Conservation (phyloP, 2,797 vertebrate genomes). For the Scolopax bukidnonensis region DNA sequence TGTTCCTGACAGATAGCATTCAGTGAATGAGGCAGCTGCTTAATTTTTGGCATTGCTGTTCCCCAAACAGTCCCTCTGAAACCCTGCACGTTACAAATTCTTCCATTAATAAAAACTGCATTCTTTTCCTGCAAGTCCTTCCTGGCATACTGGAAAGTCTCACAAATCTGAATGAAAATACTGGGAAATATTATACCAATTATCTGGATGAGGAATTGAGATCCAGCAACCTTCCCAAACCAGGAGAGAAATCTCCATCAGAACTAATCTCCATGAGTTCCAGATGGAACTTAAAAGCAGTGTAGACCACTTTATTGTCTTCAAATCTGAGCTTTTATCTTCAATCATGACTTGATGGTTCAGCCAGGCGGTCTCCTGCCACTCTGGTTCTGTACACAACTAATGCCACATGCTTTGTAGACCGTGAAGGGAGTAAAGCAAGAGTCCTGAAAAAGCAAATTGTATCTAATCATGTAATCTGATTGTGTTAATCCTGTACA, state of each 20-base stretch:
- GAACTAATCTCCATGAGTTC: background rate
- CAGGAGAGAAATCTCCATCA: background rate
- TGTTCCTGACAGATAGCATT: constrained; percentile 24
- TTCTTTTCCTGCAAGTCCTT: background rate
- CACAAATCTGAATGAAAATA: background rate
- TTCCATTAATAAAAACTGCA: background rate
- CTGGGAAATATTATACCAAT: background rate
- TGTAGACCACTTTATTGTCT: background rate
- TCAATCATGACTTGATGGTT: background rate
- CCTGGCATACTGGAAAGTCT: background rate
- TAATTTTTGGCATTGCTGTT: constrained; percentile 60
- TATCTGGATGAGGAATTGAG: background rate
- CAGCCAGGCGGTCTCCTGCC: background rate
- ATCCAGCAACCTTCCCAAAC: background rate
- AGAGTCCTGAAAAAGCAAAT: background rate
- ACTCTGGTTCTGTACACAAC: background rate
- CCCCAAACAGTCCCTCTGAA: background rate
- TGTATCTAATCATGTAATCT: background rate
- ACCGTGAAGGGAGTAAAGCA: background rate
- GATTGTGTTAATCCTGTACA: background rate
- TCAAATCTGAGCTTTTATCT: background rate
- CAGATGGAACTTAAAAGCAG: background rate
- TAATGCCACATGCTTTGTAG: background rate
- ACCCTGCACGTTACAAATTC: background rate
- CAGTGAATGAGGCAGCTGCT: constrained; percentile 55